Evolutionary conservation across 1,140 invertebrate genomes (phyloP), one percentile per base, ranked within the genome.

Genomic region (Mercenaria mercenaria): DNA sequence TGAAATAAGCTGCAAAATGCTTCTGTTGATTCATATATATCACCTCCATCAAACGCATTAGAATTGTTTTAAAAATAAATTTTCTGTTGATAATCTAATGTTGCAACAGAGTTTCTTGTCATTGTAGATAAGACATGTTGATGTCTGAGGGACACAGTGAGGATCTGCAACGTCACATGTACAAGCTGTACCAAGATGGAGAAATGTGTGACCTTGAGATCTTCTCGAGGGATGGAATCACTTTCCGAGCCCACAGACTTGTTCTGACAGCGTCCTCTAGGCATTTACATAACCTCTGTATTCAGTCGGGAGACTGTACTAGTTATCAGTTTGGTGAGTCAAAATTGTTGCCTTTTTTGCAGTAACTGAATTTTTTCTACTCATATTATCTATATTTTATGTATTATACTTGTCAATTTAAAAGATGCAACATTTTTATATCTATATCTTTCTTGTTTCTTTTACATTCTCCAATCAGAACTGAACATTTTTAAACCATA

Each of bases 161-260:
- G 20, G 20, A 32, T 18, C 26, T 83, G 13, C 47, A 74, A 47
- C 29, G 41, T 2, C 39, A 59, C 39, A 32, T 91, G 41, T 77
- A 88, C 61, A 80, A 83, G 32, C 67, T 91, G 29, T 88, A 88
- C 32, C 84, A 43, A 32, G 72, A 83, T 23, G 37, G 69, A 37
- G n/a, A 37, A 20, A 41, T 91, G 6, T 91, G 90, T 77, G 90
- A 91, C 34, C 41, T 88, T 23, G 56, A 64, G 8, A 50, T 88
- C 4, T 20, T 76, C 37, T 29, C 56, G 2, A 18, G 34, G 61
- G 84, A 91, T 77, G 86, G 86, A n/a, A 43, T 47, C 13, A 26
- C 56, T 23, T 91, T 88, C 34, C 34, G 43, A 23, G 80, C 41
- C 3, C 90, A 91, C 61, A 88, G 52, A 29, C 37, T 88, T 59